A percentile compares a stretch with the other conserved stretches of the same genome.
These are phyloP conservation scores for Gonocerus acuteangulatus DNA, from an alignment of 2,888 invertebrate species.

Conservation along the genomic window DNA sequence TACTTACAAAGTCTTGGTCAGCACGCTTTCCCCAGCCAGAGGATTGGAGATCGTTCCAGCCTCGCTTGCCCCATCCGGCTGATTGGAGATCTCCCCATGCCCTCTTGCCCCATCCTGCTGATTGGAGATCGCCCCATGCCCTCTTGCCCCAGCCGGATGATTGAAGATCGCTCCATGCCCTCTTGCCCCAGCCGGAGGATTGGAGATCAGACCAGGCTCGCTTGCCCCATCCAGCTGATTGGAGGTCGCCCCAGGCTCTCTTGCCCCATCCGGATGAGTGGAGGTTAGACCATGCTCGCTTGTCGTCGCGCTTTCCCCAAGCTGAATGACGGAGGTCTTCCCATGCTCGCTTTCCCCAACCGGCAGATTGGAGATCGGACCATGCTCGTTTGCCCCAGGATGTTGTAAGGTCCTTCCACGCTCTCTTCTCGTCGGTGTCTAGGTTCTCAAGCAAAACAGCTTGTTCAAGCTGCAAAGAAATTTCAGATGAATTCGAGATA, in stretches of 20 bases:
- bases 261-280: slow-evolving; percentile 41
- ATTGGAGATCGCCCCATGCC: slow-evolving; percentile 54
- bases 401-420: slow-evolving; percentile 29
- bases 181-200: slow-evolving; percentile 45
- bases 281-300: slow-evolving; percentile 41
- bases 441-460: slow-evolving; percentile 1
- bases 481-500: too few species aligned
- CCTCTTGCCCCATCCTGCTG: slow-evolving; percentile 43
- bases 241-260: slow-evolving; percentile 54
- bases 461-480: slow-evolving; percentile 7
- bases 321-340: slow-evolving; percentile 48
- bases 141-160: slow-evolving; percentile 42
- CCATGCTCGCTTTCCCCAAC: slow-evolving; percentile 46
- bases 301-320: slow-evolving; percentile 45
- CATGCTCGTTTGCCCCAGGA: slow-evolving; percentile 32
- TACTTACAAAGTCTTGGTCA: slow-evolving; percentile 47
- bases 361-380: slow-evolving; percentile 28
- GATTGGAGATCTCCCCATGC: slow-evolving; percentile 51
- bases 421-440: slow-evolving; percentile 26
- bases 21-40: slow-evolving; percentile 43
- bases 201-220: slow-evolving; percentile 51
- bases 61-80: slow-evolving; percentile 52
- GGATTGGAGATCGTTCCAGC: slow-evolving; percentile 52
- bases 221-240: slow-evolving; percentile 45
- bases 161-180: slow-evolving; percentile 42